These are phyloP conservation scores for Benitochromis conjunctus DNA, from an alignment of 2,113 vertebrate species.

Conservation along the genomic window DNA sequence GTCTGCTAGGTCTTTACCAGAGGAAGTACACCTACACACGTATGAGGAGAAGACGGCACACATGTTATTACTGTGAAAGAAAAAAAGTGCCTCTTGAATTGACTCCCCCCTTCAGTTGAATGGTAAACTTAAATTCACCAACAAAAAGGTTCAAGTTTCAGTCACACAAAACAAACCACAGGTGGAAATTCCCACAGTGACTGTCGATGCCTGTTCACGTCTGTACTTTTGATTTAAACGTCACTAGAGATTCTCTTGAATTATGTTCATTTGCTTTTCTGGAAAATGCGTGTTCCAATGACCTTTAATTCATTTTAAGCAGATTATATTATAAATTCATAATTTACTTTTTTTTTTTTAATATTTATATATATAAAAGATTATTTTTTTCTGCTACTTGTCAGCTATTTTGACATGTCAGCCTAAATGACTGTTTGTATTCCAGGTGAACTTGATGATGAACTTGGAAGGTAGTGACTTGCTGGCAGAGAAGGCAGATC, in stretches of 20 bases:
- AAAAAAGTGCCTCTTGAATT: not conserved
- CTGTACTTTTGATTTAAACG: not conserved
- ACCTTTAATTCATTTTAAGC: not conserved
- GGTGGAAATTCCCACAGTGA: slow-evolving; percentile 19
- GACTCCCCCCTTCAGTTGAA: not conserved
- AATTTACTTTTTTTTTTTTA: not conserved
- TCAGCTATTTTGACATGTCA: not conserved
- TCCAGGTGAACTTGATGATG: slow-evolving; percentile 97
- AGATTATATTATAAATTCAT: not conserved
- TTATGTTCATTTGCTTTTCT: not conserved
- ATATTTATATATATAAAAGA: too few species aligned
- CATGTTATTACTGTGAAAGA: not conserved
- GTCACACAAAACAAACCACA: not conserved
- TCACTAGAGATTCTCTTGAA: not conserved
- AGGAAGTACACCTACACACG: slow-evolving; percentile 1
- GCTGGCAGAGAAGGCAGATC: slow-evolving; percentile 94
- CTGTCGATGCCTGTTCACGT: not conserved
- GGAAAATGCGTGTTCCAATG: not conserved
- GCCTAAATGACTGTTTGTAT: not conserved
- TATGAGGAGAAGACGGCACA: not conserved
- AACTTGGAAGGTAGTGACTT: slow-evolving; percentile 97
- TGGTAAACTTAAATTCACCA: not conserved
- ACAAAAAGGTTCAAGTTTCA: not conserved
- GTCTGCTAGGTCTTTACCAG: not conserved
- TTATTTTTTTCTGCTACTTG: not conserved